Base-by-base conservation (phyloP, 2,113 vertebrate genomes). In the Amphiprion ocellaris region DNA sequence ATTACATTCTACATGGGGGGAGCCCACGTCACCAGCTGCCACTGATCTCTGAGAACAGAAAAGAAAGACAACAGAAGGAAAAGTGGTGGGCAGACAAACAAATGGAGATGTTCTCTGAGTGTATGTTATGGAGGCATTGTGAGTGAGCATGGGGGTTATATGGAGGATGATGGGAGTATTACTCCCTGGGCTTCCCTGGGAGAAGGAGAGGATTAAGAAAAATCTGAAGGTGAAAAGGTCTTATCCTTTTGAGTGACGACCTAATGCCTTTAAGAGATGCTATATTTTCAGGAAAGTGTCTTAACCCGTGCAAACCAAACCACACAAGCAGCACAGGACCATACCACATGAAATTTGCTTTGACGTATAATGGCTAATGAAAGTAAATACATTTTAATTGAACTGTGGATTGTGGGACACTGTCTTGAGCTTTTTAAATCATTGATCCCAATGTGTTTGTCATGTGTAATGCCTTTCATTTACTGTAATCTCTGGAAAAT, bases 221-320 rank as follows among this genome's bases (percentile, higher is more conserved):
- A 80, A 78, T 88, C 79, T 83, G 12, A 67, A 84, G 83, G 73
- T 81, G 77, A 82, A 88, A 78, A 73, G 69, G 82, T 88, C 70
- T 89, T 65, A 49, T 69, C 49, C n/a, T 69, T 79, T 69, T 19
- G 59, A 49, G 54, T 53, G 69, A 74, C 23, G 33, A 58, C 24
- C 21, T 53, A 69, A 46, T 74, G n/a, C 72, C 33, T 64, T 11
- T 47, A 33, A 67, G 37, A 71, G 30, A 65, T 76, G 61, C 4
- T 28, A 4, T 63, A 47, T 50, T 69, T 61, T 54, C 5, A 62
- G 41, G 19, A 60, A 30, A 61, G 16, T 33, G 19, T 19, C 46
- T 39, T 55, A 12, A 41, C 14, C 37, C 28, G 1, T 39, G n/a
- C 61, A 62, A 69, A 75, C 26, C 30, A 28, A 26, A 24, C 17